Percentiles rank a stretch among this genome's conserved stretches.
Conservation (phyloP, 2,888 invertebrate genomes). For the Sarcophaga variegata region DNA sequence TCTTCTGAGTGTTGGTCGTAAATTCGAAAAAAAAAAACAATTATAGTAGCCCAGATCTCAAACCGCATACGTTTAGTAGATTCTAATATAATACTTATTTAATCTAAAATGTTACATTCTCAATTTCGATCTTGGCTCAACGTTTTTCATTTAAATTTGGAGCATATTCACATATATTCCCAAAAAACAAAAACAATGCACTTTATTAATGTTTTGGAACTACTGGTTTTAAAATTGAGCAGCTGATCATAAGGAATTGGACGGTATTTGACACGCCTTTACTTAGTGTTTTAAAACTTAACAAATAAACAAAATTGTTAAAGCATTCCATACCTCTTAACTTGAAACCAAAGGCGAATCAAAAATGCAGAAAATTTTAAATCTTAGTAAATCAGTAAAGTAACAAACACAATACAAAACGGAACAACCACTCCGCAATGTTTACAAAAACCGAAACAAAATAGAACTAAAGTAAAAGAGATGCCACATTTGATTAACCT, state of each 20-base stretch:
- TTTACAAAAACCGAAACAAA: constrained; percentile 37
- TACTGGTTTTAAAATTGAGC: neutral
- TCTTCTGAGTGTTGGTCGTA: too few species aligned
- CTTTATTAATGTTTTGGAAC: neutral
- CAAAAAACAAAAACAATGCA: neutral
- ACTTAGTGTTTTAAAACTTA: too few species aligned
- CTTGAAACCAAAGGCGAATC: neutral
- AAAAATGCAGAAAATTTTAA: neutral
- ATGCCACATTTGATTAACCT: constrained; percentile 10
- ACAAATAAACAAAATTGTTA: too few species aligned
- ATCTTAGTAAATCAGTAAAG: neutral
- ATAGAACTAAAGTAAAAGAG: constrained; percentile 32
- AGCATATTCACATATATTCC: too few species aligned
- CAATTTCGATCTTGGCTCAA: too few species aligned
- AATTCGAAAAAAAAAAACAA: too few species aligned
- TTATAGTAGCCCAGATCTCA: too few species aligned
- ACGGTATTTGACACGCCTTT: neutral
- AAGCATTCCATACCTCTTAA: neutral
- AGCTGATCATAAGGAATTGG: constrained; percentile 2
- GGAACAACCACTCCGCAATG: neutral
- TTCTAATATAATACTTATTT: too few species aligned
- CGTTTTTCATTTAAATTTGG: too few species aligned
- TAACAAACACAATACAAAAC: neutral
- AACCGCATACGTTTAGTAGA: too few species aligned
- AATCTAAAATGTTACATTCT: too few species aligned